Conservation (phyloP, 2,888 invertebrate genomes). For the Dermolepida albohirtum region DNA sequence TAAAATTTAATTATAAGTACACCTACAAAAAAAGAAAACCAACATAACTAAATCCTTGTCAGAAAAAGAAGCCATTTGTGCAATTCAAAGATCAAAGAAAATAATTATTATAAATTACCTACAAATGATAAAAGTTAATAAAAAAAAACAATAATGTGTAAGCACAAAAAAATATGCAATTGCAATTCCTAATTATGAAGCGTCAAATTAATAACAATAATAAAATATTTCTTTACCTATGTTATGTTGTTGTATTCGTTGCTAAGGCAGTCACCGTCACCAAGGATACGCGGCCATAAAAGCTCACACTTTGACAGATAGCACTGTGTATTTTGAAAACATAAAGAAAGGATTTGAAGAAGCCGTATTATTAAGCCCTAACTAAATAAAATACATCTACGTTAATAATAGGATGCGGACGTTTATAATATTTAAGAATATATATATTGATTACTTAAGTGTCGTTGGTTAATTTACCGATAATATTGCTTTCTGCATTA, state of each 20-base stretch:
- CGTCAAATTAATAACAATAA: constrained; percentile 47
- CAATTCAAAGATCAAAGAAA: constrained; percentile 41
- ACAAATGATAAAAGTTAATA: constrained; percentile 44
- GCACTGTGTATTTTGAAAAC: constrained; percentile 33
- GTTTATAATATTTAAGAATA: constrained; percentile 23
- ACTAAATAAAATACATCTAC: constrained; percentile 3
- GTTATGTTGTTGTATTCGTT: constrained; percentile 68
- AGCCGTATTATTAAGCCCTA: not conserved
- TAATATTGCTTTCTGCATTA: constrained; percentile 29
- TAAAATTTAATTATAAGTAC: constrained; percentile 7
- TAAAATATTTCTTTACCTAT: constrained; percentile 61
- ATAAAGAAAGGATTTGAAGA: not conserved
- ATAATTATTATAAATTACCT: constrained; percentile 39
- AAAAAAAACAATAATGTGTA: constrained; percentile 23
- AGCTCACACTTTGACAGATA: constrained; percentile 63
- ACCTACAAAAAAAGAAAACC: constrained; percentile 26
- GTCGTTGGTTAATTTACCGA: constrained; percentile 35
- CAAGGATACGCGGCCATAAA: constrained; percentile 65
- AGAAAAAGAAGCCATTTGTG: constrained; percentile 45
- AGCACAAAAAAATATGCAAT: constrained; percentile 1
- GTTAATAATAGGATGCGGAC: not conserved
- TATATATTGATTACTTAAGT: constrained; percentile 33
- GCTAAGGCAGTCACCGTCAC: constrained; percentile 66
- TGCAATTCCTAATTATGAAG: constrained; percentile 22
- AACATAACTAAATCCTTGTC: constrained; percentile 33